A percentile compares a stretch with the other conserved stretches of the same genome.
Conservation (phyloP, 2,113 vertebrate genomes). For the Clinocottus analis region DNA sequence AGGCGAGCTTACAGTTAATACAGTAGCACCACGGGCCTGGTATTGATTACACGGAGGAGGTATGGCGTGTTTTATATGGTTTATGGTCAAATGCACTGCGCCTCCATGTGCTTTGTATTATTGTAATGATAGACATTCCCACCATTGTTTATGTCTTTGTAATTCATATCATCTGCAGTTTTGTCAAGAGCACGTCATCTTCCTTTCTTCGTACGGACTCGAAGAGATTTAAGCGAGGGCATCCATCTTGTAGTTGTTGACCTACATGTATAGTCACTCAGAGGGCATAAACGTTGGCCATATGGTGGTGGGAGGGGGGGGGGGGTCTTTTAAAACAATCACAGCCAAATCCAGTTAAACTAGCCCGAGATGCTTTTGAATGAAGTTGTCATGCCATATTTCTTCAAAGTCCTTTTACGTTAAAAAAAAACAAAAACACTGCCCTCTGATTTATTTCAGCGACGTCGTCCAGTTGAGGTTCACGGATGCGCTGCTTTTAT, state of each 20-base stretch:
- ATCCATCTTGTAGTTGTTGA: conserved; percentile 74
- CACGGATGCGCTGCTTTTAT: conserved; percentile 1
- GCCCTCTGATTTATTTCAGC: conserved; percentile 56
- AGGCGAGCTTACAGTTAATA: conserved; percentile 72
- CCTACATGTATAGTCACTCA: conserved; percentile 71
- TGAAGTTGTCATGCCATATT: conserved; percentile 42
- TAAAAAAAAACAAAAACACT: too few relatives aligned
- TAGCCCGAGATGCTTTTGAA: conserved; percentile 68
- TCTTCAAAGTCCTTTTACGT: conserved; percentile 19
- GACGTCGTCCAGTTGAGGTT: conserved; percentile 15
- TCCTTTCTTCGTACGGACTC: conserved; percentile 24
- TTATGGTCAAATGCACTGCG: conserved; percentile 43
- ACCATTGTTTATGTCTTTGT: conserved; percentile 47
- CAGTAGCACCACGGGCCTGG: conserved; percentile 73
- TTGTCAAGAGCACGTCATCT: conserved; percentile 48
- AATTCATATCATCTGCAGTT: conserved; percentile 55
- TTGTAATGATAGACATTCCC: conserved; percentile 57
- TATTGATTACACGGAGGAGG: conserved; percentile 76
- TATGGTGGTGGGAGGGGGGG: conserved; percentile 51
- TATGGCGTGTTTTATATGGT: conserved; percentile 43
- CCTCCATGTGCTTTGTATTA: conserved; percentile 66
- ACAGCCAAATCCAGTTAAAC: conserved; percentile 68
- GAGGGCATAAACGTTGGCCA: conserved; percentile 65
- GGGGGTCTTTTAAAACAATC: conserved; percentile 71
- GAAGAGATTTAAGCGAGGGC: conserved; percentile 56